Evolutionary conservation across 2,797 vertebrate species (phyloP).

Genomic region (Zenarchopterus dispar): DNA sequence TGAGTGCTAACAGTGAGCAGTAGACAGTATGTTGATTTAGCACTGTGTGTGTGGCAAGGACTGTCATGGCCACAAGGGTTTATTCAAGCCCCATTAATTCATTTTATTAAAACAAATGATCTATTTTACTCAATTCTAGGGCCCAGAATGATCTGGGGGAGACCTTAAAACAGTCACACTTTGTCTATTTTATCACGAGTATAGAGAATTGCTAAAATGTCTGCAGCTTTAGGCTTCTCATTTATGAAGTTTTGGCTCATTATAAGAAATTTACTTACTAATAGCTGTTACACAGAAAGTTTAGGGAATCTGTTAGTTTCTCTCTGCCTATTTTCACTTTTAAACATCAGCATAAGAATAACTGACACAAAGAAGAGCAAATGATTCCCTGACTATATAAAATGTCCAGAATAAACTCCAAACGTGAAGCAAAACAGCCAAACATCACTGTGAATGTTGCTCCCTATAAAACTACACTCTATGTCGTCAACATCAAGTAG

Average conservation of each 20-base stretch:
- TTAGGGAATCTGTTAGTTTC: neutral
- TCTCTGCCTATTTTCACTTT: neutral
- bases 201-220: neutral
- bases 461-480: neutral
- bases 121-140: slow-evolving; percentile 49
- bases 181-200: too few relatives aligned
- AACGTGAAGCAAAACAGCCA: slow-evolving; percentile 1
- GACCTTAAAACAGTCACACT: too few relatives aligned
- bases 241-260: slow-evolving; percentile 15
- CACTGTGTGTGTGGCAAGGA: slow-evolving; percentile 40
- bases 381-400: neutral
- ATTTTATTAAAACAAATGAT: slow-evolving; percentile 60
- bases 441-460: neutral
- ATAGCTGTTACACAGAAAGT: neutral
- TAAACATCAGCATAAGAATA: neutral
- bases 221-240: slow-evolving; percentile 37
- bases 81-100: slow-evolving; percentile 53
- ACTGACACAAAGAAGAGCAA: neutral
- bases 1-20: slow-evolving; percentile 78
- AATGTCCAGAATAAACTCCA: neutral
- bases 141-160: slow-evolving; percentile 20
- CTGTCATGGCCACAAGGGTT: slow-evolving; percentile 54
- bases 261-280: too few relatives aligned
- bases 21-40: slow-evolving; percentile 63
- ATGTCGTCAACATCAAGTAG: slow-evolving; percentile 21